These are phyloP conservation scores for Portevinia maculata DNA, from an alignment of 2,888 invertebrate species.

Conservation along the genomic window DNA sequence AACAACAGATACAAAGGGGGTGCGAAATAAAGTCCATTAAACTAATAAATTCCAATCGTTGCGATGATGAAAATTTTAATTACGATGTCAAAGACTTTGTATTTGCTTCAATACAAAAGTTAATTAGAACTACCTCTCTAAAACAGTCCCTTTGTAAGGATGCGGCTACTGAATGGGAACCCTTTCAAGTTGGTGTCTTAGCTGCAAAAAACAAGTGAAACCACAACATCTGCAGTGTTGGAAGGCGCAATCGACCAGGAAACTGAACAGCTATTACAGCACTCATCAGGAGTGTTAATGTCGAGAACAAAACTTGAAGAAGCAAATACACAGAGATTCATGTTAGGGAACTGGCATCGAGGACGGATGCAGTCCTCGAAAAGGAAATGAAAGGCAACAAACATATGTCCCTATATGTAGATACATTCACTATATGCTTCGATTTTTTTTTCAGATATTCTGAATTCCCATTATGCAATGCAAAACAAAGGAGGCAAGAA, in stretches of 20 bases:
- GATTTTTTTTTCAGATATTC: conserved; percentile 1
- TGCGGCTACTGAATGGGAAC: conserved; percentile 4
- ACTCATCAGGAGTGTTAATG: not conserved
- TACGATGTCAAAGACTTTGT: conserved; percentile 69
- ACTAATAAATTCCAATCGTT: conserved; percentile 70
- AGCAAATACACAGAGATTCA: not conserved
- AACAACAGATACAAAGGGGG: not conserved
- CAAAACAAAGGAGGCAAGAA: not conserved
- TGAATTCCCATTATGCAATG: conserved; percentile 3
- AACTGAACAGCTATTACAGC: not conserved
- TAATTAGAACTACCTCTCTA: conserved; percentile 64
- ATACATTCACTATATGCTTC: not conserved
- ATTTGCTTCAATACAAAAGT: conserved; percentile 68
- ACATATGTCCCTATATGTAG: not conserved
- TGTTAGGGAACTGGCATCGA: not conserved
- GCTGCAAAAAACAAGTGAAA: not conserved
- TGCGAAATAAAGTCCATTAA: conserved; percentile 47
- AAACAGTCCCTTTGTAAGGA: conserved; percentile 25
- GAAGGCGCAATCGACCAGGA: not conserved
- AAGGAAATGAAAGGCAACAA: not conserved
- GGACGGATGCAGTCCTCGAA: too few relatives aligned
- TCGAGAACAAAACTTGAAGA: not conserved
- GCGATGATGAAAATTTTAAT: conserved; percentile 72
- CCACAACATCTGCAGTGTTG: conserved; percentile 21
- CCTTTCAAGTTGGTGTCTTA: not conserved